phyloP scores from a whole-genome alignment of 2,888 invertebrate species.

The Argyresthia goedartella region DNA sequence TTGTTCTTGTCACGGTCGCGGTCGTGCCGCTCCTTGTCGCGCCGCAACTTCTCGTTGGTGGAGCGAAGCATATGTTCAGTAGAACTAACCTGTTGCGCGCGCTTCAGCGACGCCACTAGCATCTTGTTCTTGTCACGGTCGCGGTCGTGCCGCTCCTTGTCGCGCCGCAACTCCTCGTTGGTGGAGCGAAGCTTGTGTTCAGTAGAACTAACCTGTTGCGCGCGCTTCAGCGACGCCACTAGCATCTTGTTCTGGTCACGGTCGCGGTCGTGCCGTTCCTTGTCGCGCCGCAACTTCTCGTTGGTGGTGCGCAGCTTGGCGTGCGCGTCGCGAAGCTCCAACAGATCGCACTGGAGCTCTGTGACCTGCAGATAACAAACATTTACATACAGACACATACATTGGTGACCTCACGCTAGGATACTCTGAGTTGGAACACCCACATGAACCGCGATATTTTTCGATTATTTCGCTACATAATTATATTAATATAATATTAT shows the following conservation, averaged over 20 bases:
- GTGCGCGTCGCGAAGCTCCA: conserved; percentile 91
- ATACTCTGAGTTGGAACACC: too few species aligned
- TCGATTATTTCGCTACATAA: too few species aligned
- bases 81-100: conserved; percentile 52
- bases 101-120: conserved; percentile 55
- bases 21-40: too few species aligned
- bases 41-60: too few species aligned
- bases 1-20: conserved; percentile 78
- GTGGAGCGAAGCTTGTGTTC: conserved; percentile 89
- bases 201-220: conserved; percentile 66
- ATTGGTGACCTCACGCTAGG: too few species aligned
- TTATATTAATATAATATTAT: too few species aligned
- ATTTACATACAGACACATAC: too few species aligned
- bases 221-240: conserved; percentile 55
- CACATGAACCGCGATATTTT: too few species aligned
- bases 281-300: conserved; percentile 89
- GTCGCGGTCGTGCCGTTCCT: conserved; percentile 87
- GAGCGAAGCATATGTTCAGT: too few species aligned
- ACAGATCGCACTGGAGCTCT: conserved; percentile 87
- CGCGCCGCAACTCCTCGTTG: conserved; percentile 89
- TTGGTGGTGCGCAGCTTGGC: conserved; percentile 92
- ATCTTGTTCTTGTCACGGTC: conserved; percentile 77
- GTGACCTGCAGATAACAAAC: conserved; percentile 53
- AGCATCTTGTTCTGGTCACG: conserved; percentile 73
- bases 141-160: conserved; percentile 86